phyloP scores from a whole-genome alignment of 2,797 vertebrate genomes.

The Cirrhinus mrigala region DNA sequence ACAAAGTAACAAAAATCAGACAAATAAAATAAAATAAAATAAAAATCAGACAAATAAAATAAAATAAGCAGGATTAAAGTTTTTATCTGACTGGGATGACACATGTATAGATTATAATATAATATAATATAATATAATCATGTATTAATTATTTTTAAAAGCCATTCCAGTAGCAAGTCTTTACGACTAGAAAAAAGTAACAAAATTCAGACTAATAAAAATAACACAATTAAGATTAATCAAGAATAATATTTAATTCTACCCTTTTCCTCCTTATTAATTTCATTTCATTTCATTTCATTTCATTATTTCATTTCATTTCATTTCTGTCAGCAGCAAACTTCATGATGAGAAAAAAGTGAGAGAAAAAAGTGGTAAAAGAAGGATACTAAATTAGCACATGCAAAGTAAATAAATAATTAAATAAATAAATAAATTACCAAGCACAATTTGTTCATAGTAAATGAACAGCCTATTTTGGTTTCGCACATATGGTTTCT shows the following conservation, averaged over 20 bases:
- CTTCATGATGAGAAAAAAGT: no score
- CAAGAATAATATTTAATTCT: background rate
- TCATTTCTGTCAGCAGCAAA: no score
- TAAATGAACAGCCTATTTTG: constrained; percentile 26
- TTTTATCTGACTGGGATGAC: no score
- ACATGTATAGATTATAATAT: no score
- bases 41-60: background rate
- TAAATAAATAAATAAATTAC: background rate
- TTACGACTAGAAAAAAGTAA: background rate
- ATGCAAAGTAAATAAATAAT: no score
- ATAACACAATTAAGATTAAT: background rate
- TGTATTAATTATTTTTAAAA: background rate
- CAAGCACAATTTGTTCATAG: background rate
- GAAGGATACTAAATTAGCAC: background rate
- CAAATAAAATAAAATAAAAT: no score
- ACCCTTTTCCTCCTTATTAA: no score
- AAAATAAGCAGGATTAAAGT: no score
- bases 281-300: no score
- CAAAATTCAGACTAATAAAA: no score
- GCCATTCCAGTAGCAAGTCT: background rate
- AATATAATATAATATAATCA: background rate
- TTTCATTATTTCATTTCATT: no score
- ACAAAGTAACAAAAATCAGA: background rate
- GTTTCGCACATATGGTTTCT: constrained; percentile 60
- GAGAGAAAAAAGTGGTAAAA: no score